Evolutionary conservation across 2,797 vertebrate species (phyloP), one percentile per base, ranked within the genome.

Genomic region (Tokudaia tokunoshimensis): DNA sequence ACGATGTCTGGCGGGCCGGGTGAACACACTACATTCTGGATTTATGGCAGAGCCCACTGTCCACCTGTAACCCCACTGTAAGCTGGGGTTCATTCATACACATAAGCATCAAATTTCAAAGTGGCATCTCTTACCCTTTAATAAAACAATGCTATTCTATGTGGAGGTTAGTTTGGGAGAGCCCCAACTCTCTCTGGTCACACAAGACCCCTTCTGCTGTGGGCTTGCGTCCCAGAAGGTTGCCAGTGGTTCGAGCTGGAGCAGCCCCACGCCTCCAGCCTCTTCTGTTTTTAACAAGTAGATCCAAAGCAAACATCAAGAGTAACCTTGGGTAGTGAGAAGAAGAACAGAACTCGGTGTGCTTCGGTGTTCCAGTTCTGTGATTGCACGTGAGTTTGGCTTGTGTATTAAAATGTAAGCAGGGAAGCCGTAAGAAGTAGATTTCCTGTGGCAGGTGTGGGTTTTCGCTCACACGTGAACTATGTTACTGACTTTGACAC

Each of bases 391-490:
- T 72, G 67, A 96, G 70, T 52, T 83, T 29, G n/a, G 17, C 47
- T 72, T 92, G 17, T 57, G 37, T 88, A 47, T 85, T 92, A 85
- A 96, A 85, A 59, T 92, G 59, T 94, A 47, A 94, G 84, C 84
- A 44, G 31, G 24, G 10, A 37, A 89, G 72, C 59, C 44, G 12
- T 14, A 10, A 59, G 22, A 80, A 63, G 31, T 82, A 3, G 31
- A 20, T 86, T 92, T 84, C 74, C 55, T 6, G 75, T 78, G 37
- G 74, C 50, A 76, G 91, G 57, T 72, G 15, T 63, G 55, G 47
- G 78, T 67, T 92, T 93, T 63, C 84, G 75, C 61, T 88, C 41
- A 15, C 20, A 65, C 44, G 1, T 55, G 55, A 81, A 89, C 52
- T 47, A 79, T 74, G 76, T 83, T 52, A 74, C 84, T 86, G 52